A percentile compares a stretch with the other conserved stretches of the same genome.
phyloP scores from a whole-genome alignment of 1,140 invertebrate genomes.

The Drosophila miranda region DNA sequence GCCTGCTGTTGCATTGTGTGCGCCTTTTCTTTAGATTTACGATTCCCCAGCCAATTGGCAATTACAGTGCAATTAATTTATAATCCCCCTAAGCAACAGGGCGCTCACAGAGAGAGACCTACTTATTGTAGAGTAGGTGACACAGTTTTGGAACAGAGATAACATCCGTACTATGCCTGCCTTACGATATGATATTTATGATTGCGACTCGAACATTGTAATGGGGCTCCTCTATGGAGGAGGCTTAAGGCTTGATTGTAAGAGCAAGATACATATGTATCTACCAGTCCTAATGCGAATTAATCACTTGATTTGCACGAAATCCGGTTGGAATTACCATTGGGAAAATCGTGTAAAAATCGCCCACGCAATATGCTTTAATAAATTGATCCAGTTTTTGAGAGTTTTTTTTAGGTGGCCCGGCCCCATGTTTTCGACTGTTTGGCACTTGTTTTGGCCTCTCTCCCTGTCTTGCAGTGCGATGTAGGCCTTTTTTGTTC shows the following conservation, averaged over 20 bases:
- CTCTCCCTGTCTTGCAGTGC: conserved; percentile 15
- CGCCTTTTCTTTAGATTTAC: conserved; percentile 37
- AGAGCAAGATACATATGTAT: conserved; percentile 18
- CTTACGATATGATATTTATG: conserved; percentile 50
- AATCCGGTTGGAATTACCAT: conserved; percentile 44
- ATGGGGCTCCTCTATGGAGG: not conserved
- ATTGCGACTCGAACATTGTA: conserved; percentile 15
- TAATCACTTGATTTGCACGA: conserved; percentile 41
- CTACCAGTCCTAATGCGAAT: conserved; percentile 33
- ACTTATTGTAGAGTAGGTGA: conserved; percentile 37
- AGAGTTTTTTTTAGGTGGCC: conserved; percentile 37
- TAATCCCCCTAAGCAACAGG: conserved; percentile 34
- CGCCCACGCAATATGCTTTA: conserved; percentile 47
- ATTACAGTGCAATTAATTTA: conserved; percentile 60
- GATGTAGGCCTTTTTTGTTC: not conserved
- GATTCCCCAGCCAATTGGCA: conserved; percentile 49
- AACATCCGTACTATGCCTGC: conserved; percentile 13
- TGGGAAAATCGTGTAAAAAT: conserved; percentile 40
- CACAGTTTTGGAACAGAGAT: conserved; percentile 33
- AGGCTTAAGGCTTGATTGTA: conserved; percentile 15
- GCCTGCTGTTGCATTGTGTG: conserved; percentile 4
- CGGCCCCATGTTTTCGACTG: conserved; percentile 38
- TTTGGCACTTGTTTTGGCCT: conserved; percentile 42
- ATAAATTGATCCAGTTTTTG: conserved; percentile 51
- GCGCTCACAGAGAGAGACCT: conserved; percentile 27